phyloP scores from a whole-genome alignment of 1,140 invertebrate species.

The Chrysopa pallens region DNA sequence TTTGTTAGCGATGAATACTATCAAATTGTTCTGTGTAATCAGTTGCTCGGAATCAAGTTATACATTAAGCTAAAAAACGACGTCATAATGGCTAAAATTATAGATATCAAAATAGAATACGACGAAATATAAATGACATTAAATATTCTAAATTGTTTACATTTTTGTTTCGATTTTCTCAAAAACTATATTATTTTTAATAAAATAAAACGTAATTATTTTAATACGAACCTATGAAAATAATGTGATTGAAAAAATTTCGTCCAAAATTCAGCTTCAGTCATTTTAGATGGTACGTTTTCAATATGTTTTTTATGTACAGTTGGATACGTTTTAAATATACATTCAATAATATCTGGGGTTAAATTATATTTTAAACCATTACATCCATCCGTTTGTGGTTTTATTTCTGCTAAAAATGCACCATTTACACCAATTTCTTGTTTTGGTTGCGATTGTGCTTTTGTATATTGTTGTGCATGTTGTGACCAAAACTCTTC shows the following conservation, averaged over 20 bases:
- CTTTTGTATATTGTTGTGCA: constrained; percentile 56
- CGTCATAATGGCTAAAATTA: background rate
- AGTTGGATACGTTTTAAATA: constrained; percentile 98
- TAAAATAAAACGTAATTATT: background rate
- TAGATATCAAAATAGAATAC: constrained; percentile 3
- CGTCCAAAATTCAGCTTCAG: constrained; percentile 96
- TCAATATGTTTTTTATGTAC: constrained; percentile 94
- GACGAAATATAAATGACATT: too few species aligned
- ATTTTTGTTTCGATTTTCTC: too few species aligned
- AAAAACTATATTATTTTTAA: too few species aligned
- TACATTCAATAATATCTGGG: constrained; percentile 89
- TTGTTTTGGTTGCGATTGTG: constrained; percentile 50
- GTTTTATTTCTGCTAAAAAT: constrained; percentile 86
- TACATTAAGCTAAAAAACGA: too few species aligned
- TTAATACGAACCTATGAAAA: constrained; percentile 56
- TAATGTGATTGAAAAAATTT: constrained; percentile 99
- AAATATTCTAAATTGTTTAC: too few species aligned
- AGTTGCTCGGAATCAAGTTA: too few species aligned
- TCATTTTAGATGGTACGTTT: constrained; percentile 88
- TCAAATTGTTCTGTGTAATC: too few species aligned
- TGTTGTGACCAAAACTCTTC: constrained; percentile 95
- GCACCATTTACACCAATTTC: constrained; percentile 77
- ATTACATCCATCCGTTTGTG: constrained; percentile 93
- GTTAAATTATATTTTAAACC: constrained; percentile 95
- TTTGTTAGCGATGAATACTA: too few species aligned